phyloP scores from a whole-genome alignment of 1,140 invertebrate genomes.

The Drosophila pandora region DNA sequence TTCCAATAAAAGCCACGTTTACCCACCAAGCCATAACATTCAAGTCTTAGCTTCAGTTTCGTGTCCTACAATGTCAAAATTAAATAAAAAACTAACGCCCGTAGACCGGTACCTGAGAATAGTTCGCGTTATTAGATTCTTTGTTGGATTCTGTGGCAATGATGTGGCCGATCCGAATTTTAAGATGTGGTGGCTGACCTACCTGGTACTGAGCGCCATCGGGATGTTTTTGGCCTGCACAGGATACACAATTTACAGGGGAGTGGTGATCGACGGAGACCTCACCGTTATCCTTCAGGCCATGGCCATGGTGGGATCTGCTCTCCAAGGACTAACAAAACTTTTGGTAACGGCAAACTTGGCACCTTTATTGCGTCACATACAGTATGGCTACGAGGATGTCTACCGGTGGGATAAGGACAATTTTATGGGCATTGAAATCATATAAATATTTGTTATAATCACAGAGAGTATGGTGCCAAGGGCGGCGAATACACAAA shows the following conservation, averaged over 20 bases:
- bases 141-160: constrained; percentile 46
- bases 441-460: not conserved
- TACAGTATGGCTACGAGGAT: constrained; percentile 39
- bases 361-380: constrained; percentile 13
- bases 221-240: constrained; percentile 46
- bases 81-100: constrained; percentile 21
- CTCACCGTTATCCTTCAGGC: constrained; percentile 59
- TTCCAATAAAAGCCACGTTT: constrained; percentile 33
- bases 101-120: constrained; percentile 34
- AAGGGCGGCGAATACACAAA: constrained; percentile 39
- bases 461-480: constrained; percentile 37
- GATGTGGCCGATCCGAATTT: constrained; percentile 57
- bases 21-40: not conserved
- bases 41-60: not conserved
- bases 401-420: constrained; percentile 30
- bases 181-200: constrained; percentile 55
- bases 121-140: constrained; percentile 46
- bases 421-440: not conserved
- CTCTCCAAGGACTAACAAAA: constrained; percentile 45
- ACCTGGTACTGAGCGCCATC: constrained; percentile 26
- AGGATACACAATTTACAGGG: constrained; percentile 60
- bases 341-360: constrained; percentile 12
- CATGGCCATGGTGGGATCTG: constrained; percentile 37
- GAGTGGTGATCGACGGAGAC: constrained; percentile 35
- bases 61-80: constrained; percentile 8